phyloP scores from a whole-genome alignment of 2,113 vertebrate genomes.

The Falcunculus frontatus region DNA sequence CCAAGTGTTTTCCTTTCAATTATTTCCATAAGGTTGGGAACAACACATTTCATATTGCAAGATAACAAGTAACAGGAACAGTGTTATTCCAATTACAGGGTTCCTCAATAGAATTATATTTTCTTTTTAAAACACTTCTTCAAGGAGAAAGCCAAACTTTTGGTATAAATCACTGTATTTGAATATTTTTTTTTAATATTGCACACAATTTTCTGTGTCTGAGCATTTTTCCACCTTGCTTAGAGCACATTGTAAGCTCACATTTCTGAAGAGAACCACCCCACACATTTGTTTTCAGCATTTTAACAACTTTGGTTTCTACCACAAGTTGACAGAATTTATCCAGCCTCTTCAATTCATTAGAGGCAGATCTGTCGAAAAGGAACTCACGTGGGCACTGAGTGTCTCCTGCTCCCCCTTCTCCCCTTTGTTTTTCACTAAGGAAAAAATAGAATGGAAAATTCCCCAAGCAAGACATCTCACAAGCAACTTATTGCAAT shows the following conservation, averaged over 20 bases:
- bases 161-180: background rate
- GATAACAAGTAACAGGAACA: background rate
- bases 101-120: background rate
- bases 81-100: background rate
- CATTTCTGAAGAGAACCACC: background rate
- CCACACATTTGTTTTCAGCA: background rate
- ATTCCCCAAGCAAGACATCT: background rate
- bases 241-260: background rate
- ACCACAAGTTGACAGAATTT: background rate
- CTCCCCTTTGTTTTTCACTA: background rate
- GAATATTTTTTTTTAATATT: background rate
- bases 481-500: background rate
- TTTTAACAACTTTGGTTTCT: background rate
- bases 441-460: background rate
- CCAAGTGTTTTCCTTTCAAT: background rate
- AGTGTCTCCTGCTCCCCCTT: background rate
- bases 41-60: background rate
- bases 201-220: background rate
- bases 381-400: background rate
- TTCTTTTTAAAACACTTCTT: background rate
- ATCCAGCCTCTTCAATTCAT: background rate
- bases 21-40: background rate
- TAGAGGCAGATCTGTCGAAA: background rate
- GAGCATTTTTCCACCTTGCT: background rate
- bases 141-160: background rate